A percentile compares a stretch with the other conserved stretches of the same genome.
phyloP scores from a whole-genome alignment of 2,888 invertebrate genomes.

The Idaea straminata region DNA sequence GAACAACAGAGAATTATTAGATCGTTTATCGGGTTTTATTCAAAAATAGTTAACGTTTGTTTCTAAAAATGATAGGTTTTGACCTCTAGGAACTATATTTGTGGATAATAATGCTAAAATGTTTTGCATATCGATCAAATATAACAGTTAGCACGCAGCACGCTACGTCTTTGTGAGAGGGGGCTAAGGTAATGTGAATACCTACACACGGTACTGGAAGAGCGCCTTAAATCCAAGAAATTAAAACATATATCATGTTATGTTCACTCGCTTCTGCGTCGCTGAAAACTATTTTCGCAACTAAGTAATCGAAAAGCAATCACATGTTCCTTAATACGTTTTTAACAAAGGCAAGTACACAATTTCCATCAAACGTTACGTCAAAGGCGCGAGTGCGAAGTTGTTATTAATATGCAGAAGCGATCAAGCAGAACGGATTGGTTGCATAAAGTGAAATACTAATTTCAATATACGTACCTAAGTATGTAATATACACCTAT shows the following conservation, averaged over 20 bases:
- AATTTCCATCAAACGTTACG: slow-evolving; percentile 9
- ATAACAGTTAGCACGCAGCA: no score
- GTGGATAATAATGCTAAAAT: no score
- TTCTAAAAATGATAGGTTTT: no score
- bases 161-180: no score
- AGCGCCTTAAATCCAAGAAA: no score
- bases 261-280: neutral
- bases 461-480: slow-evolving; percentile 26
- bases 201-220: no score
- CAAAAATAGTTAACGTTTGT: no score
- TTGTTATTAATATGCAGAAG: slow-evolving; percentile 61
- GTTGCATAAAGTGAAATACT: slow-evolving; percentile 44
- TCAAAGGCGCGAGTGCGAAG: slow-evolving; percentile 9
- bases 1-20: no score
- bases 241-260: neutral
- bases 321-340: slow-evolving; percentile 15
- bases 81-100: no score
- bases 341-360: slow-evolving; percentile 5
- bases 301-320: slow-evolving; percentile 15
- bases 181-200: no score
- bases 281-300: neutral
- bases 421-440: slow-evolving; percentile 51
- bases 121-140: no score
- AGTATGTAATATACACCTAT: neutral
- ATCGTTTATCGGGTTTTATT: no score